Percentiles rank a stretch among this genome's conserved stretches.
Conservation (phyloP, 1,140 invertebrate species). For the Dreissena polymorpha region DNA sequence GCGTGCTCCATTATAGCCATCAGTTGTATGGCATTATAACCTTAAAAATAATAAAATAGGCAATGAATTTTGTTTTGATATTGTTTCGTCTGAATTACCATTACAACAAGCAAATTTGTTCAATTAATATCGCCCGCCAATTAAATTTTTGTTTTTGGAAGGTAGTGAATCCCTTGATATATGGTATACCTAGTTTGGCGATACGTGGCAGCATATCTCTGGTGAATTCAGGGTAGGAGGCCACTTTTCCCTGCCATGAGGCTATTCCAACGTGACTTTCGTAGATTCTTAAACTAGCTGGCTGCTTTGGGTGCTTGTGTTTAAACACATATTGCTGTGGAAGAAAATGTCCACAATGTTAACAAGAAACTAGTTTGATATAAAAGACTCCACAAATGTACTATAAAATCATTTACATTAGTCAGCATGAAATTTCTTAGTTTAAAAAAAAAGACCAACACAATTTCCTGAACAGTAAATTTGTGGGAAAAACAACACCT, state of each 20-base stretch:
- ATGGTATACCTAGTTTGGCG: conserved; percentile 87
- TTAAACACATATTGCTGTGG: conserved; percentile 90
- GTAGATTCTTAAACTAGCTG: conserved; percentile 94
- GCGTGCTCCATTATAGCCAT: conserved; percentile 99
- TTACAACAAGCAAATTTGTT: too few relatives aligned
- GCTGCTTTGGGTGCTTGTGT: conserved; percentile 87
- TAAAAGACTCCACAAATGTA: too few relatives aligned
- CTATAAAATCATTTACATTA: too few relatives aligned
- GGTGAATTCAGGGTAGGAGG: conserved; percentile 95
- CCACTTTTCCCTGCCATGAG: conserved; percentile 92
- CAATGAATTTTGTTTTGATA: too few relatives aligned
- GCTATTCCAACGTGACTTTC: conserved; percentile 99
- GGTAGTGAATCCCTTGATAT: too few relatives aligned
- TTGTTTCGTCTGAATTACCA: too few relatives aligned
- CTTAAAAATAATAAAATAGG: conserved; percentile 80
- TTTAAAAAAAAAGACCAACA: too few relatives aligned
- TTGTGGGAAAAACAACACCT: too few relatives aligned
- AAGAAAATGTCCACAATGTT: conserved; percentile 1
- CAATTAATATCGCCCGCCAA: too few relatives aligned
- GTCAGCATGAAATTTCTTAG: too few relatives aligned
- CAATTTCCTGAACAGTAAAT: too few relatives aligned
- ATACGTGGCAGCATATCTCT: conserved; percentile 95
- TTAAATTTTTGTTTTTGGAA: not conserved
- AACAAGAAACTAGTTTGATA: too few relatives aligned
- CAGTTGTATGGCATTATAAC: conserved; percentile 99